These are phyloP conservation scores for Xestia sexstrigata DNA, from an alignment of 2,888 invertebrate species.

Conservation along the genomic window DNA sequence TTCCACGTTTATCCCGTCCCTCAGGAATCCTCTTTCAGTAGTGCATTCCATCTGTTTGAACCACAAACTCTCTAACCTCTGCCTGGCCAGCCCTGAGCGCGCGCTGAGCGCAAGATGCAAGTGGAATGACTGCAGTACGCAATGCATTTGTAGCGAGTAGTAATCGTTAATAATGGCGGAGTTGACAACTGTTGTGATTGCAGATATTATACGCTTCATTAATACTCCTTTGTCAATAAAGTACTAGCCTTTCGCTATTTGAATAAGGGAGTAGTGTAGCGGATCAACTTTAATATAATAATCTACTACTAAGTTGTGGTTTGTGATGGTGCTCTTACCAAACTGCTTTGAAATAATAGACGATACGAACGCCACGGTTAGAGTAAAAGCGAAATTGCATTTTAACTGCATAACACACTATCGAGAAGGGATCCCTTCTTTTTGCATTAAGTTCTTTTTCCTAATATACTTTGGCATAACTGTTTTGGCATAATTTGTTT, in stretches of 20 bases:
- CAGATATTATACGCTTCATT: constrained; percentile 20
- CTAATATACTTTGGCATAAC: too few species aligned
- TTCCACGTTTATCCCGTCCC: neutral
- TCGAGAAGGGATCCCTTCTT: too few species aligned
- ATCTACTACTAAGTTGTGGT: neutral
- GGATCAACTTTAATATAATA: neutral
- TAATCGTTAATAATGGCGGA: constrained; percentile 28
- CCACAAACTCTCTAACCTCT: neutral
- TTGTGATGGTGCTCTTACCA: neutral
- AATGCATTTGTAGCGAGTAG: constrained; percentile 31
- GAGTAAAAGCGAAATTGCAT: too few species aligned
- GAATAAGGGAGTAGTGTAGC: neutral
- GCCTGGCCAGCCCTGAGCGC: neutral
- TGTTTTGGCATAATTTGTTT: too few species aligned
- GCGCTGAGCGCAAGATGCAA: constrained; percentile 3
- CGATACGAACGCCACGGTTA: neutral
- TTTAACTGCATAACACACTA: too few species aligned
- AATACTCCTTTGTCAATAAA: neutral
- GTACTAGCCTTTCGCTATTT: neutral
- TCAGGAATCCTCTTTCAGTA: neutral
- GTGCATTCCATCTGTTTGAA: neutral
- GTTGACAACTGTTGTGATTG: constrained; percentile 23
- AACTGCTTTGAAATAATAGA: neutral
- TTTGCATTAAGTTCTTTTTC: too few species aligned
- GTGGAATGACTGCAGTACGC: constrained; percentile 18